Evolutionary conservation across 2,797 vertebrate species (phyloP), one percentile per base, ranked within the genome.

Genomic region (Sciurus vulgaris): DNA sequence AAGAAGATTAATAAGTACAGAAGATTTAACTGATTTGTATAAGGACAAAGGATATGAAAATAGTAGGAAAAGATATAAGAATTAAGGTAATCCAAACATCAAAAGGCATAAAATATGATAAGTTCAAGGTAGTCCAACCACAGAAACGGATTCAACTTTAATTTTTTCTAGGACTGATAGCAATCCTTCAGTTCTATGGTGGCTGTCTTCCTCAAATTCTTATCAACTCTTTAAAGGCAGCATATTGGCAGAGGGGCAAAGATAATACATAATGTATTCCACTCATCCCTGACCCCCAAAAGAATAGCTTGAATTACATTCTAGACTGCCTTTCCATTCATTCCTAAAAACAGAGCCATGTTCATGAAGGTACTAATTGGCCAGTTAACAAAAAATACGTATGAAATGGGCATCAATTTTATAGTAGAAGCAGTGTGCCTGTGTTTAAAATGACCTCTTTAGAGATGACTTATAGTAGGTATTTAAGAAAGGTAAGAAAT

Each of bases 391-490:
- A 54, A 33, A n/a, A 77, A 95, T 38, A 76, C 11, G 7, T 61
- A 49, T 85, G 81, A 93, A 84, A 87, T 56, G 56, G 20, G 70
- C 54, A 96, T 79, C 90, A 41, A 54, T 89, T 93, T 91, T 82
- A 20, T 13, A 86, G 35, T 26, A 89, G 63, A 67, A 83, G 24
- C 26, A 72, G 3, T 10, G 1, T 35, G 1, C 2, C 56, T 35
- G 1, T 87, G 22, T 28, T 90, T 35, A 86, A 63, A 82, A 96
- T 85, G 5, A 38, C n/a, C 51, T 84, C 49, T 91, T 92, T 61
- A 41, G 33, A 49, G 51, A 86, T 91, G 89, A 93, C 38, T 72
- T 72, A 70, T 2, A 69, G 47, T 56, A 56, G 49, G 30, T 65
- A 49, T 51, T 88, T 84, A 84, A 88, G n/a, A 91, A 90, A 85